Base-by-base conservation (phyloP, 2,797 vertebrate species). In the Pseudotriccus pelzelni region DNA sequence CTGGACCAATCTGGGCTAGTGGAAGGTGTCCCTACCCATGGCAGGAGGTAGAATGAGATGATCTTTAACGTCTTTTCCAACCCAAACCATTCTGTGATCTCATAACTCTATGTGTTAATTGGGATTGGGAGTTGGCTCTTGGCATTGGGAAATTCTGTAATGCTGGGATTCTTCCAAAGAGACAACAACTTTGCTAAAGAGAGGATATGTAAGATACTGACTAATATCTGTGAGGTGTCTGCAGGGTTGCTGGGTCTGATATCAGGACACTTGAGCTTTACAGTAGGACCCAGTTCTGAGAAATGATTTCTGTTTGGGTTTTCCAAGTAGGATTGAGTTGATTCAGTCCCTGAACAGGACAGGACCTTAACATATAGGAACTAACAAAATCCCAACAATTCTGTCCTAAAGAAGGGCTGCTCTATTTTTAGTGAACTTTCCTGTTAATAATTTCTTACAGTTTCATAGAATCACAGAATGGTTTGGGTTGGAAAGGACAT, bases 31-130 rank as follows among this genome's bases (percentile, higher is more conserved):
- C 20, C 13, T 84, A 16, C 7, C 21, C 19, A 21, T 7, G 14
- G 21, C 36, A 70, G 10, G 4, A n/a, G 1, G 0, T 1, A 47
- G 9, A 37, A 46, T 0, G 9, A 49, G 14, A 5, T 9, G 59
- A 7, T 9, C 4, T 47, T 55, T 9, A 76, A 82, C 5, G 5
- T 46, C 14, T 5, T 28, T 79, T 85, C 28, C 14, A 83, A n/a
- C 4, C 6, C 21, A 64, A 43, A 60, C 4, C 6, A 12, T 63
- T 25, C 28, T 49, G 16, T 30, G 24, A 5, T 41, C 55, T 10
- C 66, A 1, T 8, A 39, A 23, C 3, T 56, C 2, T 23, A 2
- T 34, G 2, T 4, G 41, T 46, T 41, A 22, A 23, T 12, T 46
- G 46, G 46, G 46, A 13, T 46, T 46, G 46, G 46, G 46, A 22